phyloP scores from a whole-genome alignment of 2,888 invertebrate genomes.

The Pycnomerus fuliginosus region DNA sequence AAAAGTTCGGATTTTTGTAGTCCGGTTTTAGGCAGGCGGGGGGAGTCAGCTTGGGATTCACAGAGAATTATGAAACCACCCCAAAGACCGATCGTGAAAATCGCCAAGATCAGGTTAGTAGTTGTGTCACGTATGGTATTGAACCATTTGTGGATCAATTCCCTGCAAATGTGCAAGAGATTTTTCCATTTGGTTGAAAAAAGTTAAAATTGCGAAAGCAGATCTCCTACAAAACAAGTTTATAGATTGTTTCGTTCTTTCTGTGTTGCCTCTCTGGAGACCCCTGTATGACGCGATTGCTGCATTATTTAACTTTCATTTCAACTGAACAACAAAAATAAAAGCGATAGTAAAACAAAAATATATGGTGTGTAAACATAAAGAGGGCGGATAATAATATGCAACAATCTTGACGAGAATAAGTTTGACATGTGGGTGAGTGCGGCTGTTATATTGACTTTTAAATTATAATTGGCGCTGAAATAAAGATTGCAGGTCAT shows the following conservation, averaged over 20 bases:
- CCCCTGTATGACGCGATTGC: conserved; percentile 24
- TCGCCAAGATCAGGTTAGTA: conserved; percentile 50
- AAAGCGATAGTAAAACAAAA: too few relatives aligned
- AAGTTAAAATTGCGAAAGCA: conserved; percentile 40
- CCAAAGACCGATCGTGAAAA: conserved; percentile 46
- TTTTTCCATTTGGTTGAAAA: conserved; percentile 33
- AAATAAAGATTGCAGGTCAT: too few relatives aligned
- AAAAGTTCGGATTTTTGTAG: conserved; percentile 48
- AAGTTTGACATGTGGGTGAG: too few relatives aligned
- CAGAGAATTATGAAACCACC: conserved; percentile 44
- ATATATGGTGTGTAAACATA: too few relatives aligned
- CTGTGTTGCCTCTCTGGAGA: conserved; percentile 12
- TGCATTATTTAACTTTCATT: conserved; percentile 40
- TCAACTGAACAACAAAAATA: too few relatives aligned
- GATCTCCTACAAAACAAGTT: conserved; percentile 40
- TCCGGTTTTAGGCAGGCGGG: conserved; percentile 24
- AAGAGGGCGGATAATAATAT: too few relatives aligned
- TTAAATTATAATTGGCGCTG: too few relatives aligned
- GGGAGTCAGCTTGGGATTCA: conserved; percentile 25
- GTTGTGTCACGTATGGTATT: conserved; percentile 43
- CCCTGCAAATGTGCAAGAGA: conserved; percentile 36
- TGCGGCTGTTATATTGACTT: conserved; percentile 25
- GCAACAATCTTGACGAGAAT: too few relatives aligned
- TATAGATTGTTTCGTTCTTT: conserved; percentile 37
- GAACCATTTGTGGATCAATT: conserved; percentile 43